phyloP scores from a whole-genome alignment of 53 echinoderm and acorn worm species.

The Paracentrotus lividus region DNA sequence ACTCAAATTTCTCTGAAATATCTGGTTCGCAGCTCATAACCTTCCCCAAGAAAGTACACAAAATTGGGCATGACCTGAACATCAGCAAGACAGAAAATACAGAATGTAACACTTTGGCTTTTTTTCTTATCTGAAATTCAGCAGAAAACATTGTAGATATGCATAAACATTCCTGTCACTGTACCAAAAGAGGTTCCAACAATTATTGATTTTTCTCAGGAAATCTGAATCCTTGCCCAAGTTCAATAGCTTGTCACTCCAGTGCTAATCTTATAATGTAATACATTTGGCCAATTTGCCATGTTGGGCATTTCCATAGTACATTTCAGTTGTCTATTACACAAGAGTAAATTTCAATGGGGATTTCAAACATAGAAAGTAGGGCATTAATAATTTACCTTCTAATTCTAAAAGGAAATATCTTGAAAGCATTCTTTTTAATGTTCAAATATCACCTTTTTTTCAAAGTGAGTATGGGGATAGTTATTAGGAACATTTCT shows the following conservation, averaged over 20 bases:
- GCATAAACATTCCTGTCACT: background rate
- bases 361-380: too few species aligned
- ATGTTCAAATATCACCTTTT: too few species aligned
- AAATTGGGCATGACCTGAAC: slow-evolving; percentile 17
- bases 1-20: slow-evolving; percentile 50
- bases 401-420: too few species aligned
- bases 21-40: slow-evolving; percentile 8
- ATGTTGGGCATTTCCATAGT: background rate
- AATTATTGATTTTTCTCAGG: background rate
- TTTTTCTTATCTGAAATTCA: background rate
- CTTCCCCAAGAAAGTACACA: slow-evolving; percentile 23
- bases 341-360: background rate
- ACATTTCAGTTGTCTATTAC: background rate
- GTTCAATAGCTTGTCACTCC: background rate
- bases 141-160: background rate
- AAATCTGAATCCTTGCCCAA: background rate
- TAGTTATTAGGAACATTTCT: too few species aligned
- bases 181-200: background rate
- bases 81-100: background rate
- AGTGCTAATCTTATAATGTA: background rate
- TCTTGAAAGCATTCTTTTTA: too few species aligned
- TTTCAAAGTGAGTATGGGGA: too few species aligned
- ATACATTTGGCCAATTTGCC: background rate
- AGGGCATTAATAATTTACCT: too few species aligned
- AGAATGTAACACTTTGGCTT: slow-evolving; percentile 11